Conservation (phyloP, 1,140 invertebrate genomes). For the Magallana gigas region DNA sequence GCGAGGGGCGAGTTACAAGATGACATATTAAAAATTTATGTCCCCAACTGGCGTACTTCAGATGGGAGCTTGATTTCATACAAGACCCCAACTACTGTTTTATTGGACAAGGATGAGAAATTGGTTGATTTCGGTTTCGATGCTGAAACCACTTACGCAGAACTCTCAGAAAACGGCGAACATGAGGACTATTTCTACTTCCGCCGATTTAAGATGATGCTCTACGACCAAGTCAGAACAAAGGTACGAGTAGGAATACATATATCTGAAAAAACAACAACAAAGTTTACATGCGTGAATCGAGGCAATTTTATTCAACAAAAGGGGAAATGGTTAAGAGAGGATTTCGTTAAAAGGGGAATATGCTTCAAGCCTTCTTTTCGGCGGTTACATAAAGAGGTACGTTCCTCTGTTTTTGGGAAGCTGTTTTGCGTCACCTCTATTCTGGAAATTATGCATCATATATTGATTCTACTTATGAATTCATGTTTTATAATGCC, state of each 20-base stretch:
- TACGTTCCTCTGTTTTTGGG: too few species aligned
- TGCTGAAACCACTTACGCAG: conserved; percentile 14
- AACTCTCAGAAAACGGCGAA: neutral
- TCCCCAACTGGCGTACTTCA: neutral
- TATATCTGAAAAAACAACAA: too few species aligned
- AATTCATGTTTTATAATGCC: too few species aligned
- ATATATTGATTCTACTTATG: too few species aligned
- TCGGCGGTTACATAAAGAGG: too few species aligned
- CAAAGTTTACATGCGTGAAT: too few species aligned
- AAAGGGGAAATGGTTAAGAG: too few species aligned
- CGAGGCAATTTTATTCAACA: too few species aligned
- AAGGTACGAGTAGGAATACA: neutral
- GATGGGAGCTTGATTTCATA: neutral
- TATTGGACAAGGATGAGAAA: neutral
- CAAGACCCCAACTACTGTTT: conserved; percentile 34
- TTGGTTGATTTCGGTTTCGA: conserved; percentile 46
- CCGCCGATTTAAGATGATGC: conserved; percentile 44
- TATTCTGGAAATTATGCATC: too few species aligned
- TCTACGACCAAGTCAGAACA: conserved; percentile 10
- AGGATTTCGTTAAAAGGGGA: too few species aligned
- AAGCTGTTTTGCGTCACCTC: too few species aligned
- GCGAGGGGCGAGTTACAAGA: neutral
- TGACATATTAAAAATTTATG: neutral
- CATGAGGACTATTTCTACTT: conserved; percentile 32
- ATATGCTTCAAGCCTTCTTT: too few species aligned